Evolutionary conservation across 2,797 vertebrate genomes (phyloP).

Genomic region (Acanthornis magna): DNA sequence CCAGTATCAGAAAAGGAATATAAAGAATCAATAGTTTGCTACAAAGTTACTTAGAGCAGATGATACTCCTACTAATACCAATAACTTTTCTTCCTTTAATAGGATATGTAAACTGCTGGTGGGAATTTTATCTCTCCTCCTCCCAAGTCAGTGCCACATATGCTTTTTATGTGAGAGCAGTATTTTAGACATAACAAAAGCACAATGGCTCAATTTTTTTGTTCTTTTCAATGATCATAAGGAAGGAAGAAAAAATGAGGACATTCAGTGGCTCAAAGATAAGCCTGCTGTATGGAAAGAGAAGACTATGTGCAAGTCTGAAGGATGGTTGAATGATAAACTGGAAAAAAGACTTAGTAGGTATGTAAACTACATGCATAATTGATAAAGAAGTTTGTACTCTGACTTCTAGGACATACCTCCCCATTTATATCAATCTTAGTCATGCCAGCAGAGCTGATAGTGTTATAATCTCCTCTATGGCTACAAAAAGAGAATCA

Average conservation of each 20-base stretch:
- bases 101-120: background rate
- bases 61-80: background rate
- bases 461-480: background rate
- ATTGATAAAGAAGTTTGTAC: background rate
- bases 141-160: background rate
- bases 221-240: background rate
- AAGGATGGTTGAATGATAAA: background rate
- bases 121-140: background rate
- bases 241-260: background rate
- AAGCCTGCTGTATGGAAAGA: background rate
- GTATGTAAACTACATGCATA: background rate
- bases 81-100: background rate
- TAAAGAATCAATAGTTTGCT: background rate
- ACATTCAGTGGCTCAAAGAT: background rate
- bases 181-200: background rate
- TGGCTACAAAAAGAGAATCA: background rate
- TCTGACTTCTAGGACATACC: background rate
- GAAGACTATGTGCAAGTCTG: background rate
- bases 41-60: background rate
- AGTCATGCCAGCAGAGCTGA: background rate
- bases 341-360: background rate
- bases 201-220: rapidly evolving
- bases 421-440: background rate
- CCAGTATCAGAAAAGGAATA: background rate
- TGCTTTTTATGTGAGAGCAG: background rate